Conservation (phyloP, 1,140 invertebrate species). For the Bombyx mandarina region DNA sequence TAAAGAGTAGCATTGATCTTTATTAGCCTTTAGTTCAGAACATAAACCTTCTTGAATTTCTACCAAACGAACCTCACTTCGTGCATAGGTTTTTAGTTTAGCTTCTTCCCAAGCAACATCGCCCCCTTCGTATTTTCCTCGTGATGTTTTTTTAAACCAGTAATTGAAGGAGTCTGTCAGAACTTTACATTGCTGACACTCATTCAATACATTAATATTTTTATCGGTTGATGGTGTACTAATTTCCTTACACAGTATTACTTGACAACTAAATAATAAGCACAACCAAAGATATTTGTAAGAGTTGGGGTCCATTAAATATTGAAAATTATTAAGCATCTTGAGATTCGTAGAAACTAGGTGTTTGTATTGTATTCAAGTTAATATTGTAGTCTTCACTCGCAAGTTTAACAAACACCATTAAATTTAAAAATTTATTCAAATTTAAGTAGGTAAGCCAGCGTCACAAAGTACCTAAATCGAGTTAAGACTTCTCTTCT, state of each 20-base stretch:
- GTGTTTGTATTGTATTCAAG: too few species aligned
- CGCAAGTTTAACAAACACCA: too few species aligned
- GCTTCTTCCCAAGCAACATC: slow-evolving; percentile 98
- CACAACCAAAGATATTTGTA: too few species aligned
- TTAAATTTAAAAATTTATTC: too few species aligned
- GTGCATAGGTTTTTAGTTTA: slow-evolving; percentile 88
- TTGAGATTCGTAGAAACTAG: too few species aligned
- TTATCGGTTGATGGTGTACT: neutral
- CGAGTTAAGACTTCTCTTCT: too few species aligned
- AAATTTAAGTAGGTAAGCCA: too few species aligned
- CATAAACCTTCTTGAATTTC: slow-evolving; percentile 94
- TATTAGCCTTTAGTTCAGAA: slow-evolving; percentile 56
- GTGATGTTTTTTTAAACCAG: slow-evolving; percentile 83
- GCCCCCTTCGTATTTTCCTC: slow-evolving; percentile 96
- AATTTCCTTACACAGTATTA: slow-evolving; percentile 12
- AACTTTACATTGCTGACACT: slow-evolving; percentile 48
- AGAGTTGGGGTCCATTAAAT: too few species aligned
- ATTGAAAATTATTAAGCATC: too few species aligned
- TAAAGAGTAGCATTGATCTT: slow-evolving; percentile 88
- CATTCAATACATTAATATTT: slow-evolving; percentile 18
- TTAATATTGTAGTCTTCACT: too few species aligned
- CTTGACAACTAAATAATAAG: slow-evolving; percentile 1
- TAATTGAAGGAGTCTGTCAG: slow-evolving; percentile 48
- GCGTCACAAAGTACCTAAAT: too few species aligned
- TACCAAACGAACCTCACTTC: slow-evolving; percentile 91